phyloP scores from a whole-genome alignment of 2,113 vertebrate species.

The Sakesphorus luctuosus region DNA sequence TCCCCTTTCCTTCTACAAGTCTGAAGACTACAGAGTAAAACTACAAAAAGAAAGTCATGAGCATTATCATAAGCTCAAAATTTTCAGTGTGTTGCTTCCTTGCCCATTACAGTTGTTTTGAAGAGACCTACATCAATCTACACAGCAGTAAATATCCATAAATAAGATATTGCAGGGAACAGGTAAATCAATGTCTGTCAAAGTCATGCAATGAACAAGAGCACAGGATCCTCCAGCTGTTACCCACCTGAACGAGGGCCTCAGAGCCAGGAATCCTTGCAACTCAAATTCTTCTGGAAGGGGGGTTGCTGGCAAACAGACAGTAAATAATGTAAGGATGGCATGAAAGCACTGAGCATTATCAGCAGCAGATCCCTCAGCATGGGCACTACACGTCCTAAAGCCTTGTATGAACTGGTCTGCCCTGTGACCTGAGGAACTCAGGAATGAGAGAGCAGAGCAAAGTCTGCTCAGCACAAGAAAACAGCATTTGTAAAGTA shows the following conservation, averaged over 20 bases:
- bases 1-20: not conserved
- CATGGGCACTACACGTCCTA: not conserved
- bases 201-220: not conserved
- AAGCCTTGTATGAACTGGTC: not conserved
- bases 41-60: not conserved
- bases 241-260: constrained; percentile 90
- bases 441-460: not conserved
- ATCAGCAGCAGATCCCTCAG: not conserved
- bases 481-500: not conserved
- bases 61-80: not conserved
- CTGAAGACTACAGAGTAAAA: not conserved
- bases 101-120: not conserved
- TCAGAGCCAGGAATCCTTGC: constrained; percentile 95
- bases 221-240: not conserved
- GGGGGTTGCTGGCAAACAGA: constrained; percentile 81
- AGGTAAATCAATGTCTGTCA: not conserved
- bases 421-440: not conserved
- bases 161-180: not conserved
- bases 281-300: constrained; percentile 98
- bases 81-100: not conserved
- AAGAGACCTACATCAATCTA: not conserved
- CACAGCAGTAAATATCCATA: not conserved
- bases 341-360: not conserved
- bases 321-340: constrained; percentile 13
- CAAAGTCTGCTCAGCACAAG: not conserved